Percentiles rank a stretch among this genome's conserved stretches.
These are phyloP conservation scores for Opisthocomus hoazin DNA, from an alignment of 2,113 vertebrate species.

Conservation along the genomic window DNA sequence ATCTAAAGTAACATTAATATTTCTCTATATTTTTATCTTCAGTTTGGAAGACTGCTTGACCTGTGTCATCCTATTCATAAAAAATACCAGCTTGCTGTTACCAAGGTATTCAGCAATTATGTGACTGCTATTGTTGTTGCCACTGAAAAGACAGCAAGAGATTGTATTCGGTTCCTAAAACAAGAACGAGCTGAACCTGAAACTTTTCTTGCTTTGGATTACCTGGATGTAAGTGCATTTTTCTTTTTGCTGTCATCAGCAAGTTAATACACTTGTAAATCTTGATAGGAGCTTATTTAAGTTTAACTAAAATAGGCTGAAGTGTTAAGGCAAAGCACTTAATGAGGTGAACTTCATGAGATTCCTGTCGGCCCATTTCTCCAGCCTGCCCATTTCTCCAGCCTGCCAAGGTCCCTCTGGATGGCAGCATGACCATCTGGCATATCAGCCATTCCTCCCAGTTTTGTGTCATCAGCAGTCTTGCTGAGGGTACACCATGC, in stretches of 20 bases:
- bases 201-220: slow-evolving; percentile 92
- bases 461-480: background rate
- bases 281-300: background rate
- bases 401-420: background rate
- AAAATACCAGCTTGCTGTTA: slow-evolving; percentile 93
- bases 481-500: background rate
- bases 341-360: fast-evolving
- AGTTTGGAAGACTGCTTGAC: slow-evolving; percentile 90
- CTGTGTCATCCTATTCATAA: slow-evolving; percentile 93
- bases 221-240: slow-evolving; percentile 81
- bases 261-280: background rate
- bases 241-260: background rate
- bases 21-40: background rate
- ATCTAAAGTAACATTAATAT: background rate
- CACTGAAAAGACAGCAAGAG: slow-evolving; percentile 83
- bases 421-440: background rate
- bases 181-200: slow-evolving; percentile 87
- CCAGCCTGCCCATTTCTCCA: background rate
- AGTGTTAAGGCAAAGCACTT: background rate
- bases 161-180: slow-evolving; percentile 89
- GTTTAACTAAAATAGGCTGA: background rate
- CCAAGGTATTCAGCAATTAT: slow-evolving; percentile 87
- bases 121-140: slow-evolving; percentile 89
- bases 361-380: background rate
- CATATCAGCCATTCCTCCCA: background rate